phyloP scores from a whole-genome alignment of 2,888 invertebrate genomes.

The Elmis aenea region DNA sequence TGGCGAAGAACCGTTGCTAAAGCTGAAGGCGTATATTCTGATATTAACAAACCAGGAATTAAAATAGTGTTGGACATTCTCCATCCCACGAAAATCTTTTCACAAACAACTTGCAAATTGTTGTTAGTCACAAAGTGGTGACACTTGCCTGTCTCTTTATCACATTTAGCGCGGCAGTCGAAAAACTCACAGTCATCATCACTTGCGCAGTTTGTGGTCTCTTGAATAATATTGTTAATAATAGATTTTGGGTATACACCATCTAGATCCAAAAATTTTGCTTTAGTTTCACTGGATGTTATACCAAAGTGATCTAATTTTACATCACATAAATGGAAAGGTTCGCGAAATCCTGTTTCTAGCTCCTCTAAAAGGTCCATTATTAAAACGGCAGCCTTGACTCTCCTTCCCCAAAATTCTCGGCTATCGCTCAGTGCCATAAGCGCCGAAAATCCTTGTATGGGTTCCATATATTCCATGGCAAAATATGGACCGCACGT shows the following conservation, averaged over 20 bases:
- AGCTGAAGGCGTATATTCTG: slow-evolving; percentile 54
- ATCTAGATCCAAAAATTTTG: slow-evolving; percentile 62
- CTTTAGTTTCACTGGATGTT: slow-evolving; percentile 46
- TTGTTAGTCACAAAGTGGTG: slow-evolving; percentile 55
- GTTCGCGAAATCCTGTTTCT: slow-evolving; percentile 55
- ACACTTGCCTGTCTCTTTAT: slow-evolving; percentile 51
- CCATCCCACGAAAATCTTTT: slow-evolving; percentile 62
- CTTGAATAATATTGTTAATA: slow-evolving; percentile 48
- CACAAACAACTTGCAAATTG: slow-evolving; percentile 64
- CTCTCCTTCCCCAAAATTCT: slow-evolving; percentile 54
- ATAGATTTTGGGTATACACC: slow-evolving; percentile 56
- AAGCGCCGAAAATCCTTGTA: slow-evolving; percentile 51
- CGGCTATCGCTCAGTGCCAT: slow-evolving; percentile 51
- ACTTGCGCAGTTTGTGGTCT: slow-evolving; percentile 47
- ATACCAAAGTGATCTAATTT: slow-evolving; percentile 64
- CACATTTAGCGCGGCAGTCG: slow-evolving; percentile 62
- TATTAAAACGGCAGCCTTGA: slow-evolving; percentile 56
- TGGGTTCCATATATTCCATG: slow-evolving; percentile 57
- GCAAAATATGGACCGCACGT: slow-evolving; percentile 65
- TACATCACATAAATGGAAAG: slow-evolving; percentile 63
- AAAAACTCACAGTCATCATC: slow-evolving; percentile 64
- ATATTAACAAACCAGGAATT: slow-evolving; percentile 58
- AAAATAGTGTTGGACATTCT: slow-evolving; percentile 56
- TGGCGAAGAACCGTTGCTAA: slow-evolving; percentile 54
- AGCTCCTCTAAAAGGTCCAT: slow-evolving; percentile 57